These are phyloP conservation scores for Phataginus tricuspis DNA, from an alignment of 2,797 vertebrate species.

Conservation along the genomic window DNA sequence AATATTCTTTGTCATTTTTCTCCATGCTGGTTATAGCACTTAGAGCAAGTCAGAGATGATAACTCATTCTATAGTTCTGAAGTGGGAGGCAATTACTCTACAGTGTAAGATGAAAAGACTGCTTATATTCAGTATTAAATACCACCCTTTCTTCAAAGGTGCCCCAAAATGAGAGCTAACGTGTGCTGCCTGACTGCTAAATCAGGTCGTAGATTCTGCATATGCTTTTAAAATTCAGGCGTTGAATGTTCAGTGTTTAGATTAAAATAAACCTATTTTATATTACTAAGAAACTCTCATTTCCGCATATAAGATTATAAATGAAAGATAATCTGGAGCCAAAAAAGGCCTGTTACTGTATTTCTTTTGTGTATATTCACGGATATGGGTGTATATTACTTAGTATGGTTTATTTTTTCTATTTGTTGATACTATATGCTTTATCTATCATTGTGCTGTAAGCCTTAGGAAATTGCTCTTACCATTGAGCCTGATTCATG, in stretches of 20 bases:
- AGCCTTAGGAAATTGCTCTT: neutral
- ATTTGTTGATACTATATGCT: neutral
- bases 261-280: neutral
- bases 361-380: neutral
- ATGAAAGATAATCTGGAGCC: no score
- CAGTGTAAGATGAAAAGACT: slow-evolving; percentile 78
- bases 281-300: no score
- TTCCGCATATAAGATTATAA: no score
- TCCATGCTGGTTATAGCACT: slow-evolving; percentile 47
- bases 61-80: slow-evolving; percentile 78
- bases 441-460: neutral
- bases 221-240: slow-evolving; percentile 68
- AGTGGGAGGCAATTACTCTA: slow-evolving; percentile 81
- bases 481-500: neutral
- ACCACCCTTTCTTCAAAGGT: slow-evolving; percentile 77
- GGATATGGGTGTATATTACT: slow-evolving; percentile 6
- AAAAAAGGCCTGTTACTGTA: no score
- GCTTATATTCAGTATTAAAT: slow-evolving; percentile 79
- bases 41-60: slow-evolving; percentile 67
- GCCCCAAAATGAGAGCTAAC: slow-evolving; percentile 58
- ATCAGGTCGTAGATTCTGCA: slow-evolving; percentile 66
- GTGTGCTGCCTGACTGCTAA: slow-evolving; percentile 68
- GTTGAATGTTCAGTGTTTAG: slow-evolving; percentile 61
- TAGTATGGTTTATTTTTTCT: neutral
- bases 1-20: slow-evolving; percentile 71